These are phyloP conservation scores for Eutolmus rufibarbis DNA, from an alignment of 2,888 invertebrate genomes.

Conservation along the genomic window DNA sequence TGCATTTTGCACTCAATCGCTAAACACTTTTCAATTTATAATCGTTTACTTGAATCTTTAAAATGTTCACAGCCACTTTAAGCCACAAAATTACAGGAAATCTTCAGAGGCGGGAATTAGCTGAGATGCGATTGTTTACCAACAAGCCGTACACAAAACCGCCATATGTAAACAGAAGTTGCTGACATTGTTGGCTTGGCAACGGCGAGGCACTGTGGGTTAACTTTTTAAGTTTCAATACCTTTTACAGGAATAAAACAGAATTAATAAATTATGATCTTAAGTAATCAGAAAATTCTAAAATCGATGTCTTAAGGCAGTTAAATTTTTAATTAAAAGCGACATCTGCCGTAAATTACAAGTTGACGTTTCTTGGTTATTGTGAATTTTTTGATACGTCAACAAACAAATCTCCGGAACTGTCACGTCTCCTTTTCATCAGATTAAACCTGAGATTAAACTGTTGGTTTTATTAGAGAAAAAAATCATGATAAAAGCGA, in stretches of 20 bases:
- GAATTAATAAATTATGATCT: neutral
- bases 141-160: conserved; percentile 18
- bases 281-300: neutral
- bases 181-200: conserved; percentile 34
- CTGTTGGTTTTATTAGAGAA: neutral
- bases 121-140: conserved; percentile 41
- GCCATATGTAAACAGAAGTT: conserved; percentile 45
- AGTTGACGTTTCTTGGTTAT: neutral
- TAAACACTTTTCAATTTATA: neutral
- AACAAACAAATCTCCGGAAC: neutral
- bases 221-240: too few relatives aligned
- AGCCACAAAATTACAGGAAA: neutral
- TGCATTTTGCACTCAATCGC: neutral
- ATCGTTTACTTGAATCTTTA: neutral
- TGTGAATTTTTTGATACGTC: conserved; percentile 5
- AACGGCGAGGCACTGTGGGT: neutral
- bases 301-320: neutral
- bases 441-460: neutral
- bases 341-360: neutral
- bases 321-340: neutral
- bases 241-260: neutral
- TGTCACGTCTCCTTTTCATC: conserved; percentile 13
- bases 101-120: neutral
- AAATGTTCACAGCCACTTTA: neutral
- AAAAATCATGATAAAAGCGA: conserved; percentile 75